Conservation (phyloP, 53 echinoderm and acorn worm species). For the Echinarachnius parma region DNA sequence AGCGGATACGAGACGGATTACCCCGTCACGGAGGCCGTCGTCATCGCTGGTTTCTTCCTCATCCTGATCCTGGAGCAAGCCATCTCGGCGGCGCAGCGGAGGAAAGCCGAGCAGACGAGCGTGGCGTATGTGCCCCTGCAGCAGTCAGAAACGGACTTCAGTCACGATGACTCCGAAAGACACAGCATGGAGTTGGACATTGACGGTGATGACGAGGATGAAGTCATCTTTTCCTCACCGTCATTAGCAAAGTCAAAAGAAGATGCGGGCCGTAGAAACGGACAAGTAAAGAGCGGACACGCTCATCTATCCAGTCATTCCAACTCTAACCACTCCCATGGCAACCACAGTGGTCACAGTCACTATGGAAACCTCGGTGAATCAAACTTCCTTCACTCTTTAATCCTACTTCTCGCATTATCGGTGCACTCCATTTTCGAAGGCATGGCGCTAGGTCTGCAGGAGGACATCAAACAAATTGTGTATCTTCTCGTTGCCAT, state of each 20-base stretch:
- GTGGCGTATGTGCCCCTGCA: conserved; percentile 46
- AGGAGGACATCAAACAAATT: conserved; percentile 67
- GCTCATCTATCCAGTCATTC: background rate
- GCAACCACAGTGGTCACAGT: conserved; percentile 64
- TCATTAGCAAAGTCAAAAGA: background rate
- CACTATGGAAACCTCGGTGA: conserved; percentile 59
- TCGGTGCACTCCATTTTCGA: conserved; percentile 93
- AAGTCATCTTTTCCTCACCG: conserved; percentile 46
- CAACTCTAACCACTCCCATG: conserved; percentile 47
- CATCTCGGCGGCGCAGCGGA: conserved; percentile 54
- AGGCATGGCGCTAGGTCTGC: conserved; percentile 94
- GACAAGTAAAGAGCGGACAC: background rate
- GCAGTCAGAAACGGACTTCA: conserved; percentile 6
- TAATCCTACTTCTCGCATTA: conserved; percentile 81
- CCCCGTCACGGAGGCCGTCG: conserved; percentile 80
- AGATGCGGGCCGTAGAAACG: conserved; percentile 1
- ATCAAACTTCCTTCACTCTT: conserved; percentile 59
- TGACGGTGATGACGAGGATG: conserved; percentile 69
- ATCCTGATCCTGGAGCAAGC: conserved; percentile 79
- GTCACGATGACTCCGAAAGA: conserved; percentile 9
- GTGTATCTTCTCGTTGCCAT: conserved; percentile 82
- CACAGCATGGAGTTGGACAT: conserved; percentile 3
- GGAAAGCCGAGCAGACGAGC: conserved; percentile 23
- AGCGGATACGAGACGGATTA: conserved; percentile 54
- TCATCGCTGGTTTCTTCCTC: conserved; percentile 87